Evolutionary conservation across 2,113 vertebrate genomes (phyloP).

Genomic region (Chaenocephalus aceratus): DNA sequence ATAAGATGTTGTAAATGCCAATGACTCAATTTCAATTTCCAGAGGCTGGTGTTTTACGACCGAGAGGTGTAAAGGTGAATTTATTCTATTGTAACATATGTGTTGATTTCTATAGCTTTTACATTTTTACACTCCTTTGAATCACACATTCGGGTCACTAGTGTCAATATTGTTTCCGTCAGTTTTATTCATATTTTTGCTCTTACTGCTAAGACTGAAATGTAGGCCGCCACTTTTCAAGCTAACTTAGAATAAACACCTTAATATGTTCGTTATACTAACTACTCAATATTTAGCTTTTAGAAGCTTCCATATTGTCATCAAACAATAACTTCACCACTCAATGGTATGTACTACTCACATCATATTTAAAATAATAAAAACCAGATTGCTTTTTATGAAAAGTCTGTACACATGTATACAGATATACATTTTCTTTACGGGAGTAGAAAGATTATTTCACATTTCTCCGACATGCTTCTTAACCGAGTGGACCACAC

Average conservation of each 20-base stretch:
- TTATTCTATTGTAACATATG: no score
- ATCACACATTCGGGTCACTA: no score
- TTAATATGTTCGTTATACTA: neutral
- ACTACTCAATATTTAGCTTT: neutral
- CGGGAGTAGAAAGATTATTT: no score
- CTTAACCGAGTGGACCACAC: neutral
- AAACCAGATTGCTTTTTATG: no score
- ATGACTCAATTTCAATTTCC: neutral
- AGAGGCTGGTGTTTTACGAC: neutral
- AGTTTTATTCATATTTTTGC: no score
- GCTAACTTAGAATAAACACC: neutral
- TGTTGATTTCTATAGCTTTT: no score
- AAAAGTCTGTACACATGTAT: no score
- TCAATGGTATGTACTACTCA: neutral
- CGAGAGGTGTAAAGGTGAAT: neutral
- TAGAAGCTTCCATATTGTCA: neutral
- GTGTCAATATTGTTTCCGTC: no score
- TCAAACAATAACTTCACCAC: neutral
- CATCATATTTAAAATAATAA: neutral
- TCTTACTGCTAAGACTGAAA: no score
- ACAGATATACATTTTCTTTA: no score
- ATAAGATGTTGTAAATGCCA: neutral
- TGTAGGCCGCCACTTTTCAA: no score
- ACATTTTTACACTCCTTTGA: no score
- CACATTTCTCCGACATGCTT: neutral